These are phyloP conservation scores for Tridacna gigas DNA, from an alignment of 2,888 invertebrate genomes.

Conservation along the genomic window DNA sequence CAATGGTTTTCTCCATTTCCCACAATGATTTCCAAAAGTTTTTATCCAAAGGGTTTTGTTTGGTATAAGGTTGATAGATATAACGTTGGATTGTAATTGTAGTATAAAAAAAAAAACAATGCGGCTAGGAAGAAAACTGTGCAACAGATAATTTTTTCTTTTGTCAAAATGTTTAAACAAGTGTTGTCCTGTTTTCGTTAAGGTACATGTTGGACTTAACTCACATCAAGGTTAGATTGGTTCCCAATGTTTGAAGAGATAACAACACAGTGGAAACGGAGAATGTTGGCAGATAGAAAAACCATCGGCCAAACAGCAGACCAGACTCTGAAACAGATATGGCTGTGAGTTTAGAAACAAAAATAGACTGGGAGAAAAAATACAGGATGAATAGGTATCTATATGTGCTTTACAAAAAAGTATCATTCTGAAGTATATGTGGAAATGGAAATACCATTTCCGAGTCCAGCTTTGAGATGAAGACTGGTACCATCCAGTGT, in stretches of 20 bases:
- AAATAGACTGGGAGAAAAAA: too few relatives aligned
- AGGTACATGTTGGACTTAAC: conserved; percentile 31
- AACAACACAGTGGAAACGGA: neutral
- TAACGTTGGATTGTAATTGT: neutral
- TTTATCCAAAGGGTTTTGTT: neutral
- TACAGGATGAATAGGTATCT: too few relatives aligned
- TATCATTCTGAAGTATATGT: too few relatives aligned
- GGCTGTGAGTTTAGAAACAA: too few relatives aligned
- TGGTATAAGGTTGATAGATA: too few relatives aligned
- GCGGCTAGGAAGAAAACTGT: neutral
- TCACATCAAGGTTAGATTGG: conserved; percentile 1
- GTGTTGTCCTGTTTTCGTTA: neutral
- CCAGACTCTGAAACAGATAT: too few relatives aligned
- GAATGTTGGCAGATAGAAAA: too few relatives aligned
- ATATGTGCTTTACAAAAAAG: too few relatives aligned
- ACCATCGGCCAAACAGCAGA: too few relatives aligned
- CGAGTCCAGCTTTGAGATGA: too few relatives aligned
- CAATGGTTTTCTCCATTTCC: neutral
- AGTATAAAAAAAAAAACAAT: neutral
- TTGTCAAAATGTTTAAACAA: neutral
- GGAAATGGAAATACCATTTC: too few relatives aligned
- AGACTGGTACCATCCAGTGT: too few relatives aligned
- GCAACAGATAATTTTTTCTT: neutral
- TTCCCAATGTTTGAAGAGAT: conserved; percentile 24
- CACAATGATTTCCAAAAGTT: neutral